Percentiles rank a stretch among this genome's conserved stretches.
Conservation (phyloP, 1,140 invertebrate genomes). For the Zaprionus taronus region DNA sequence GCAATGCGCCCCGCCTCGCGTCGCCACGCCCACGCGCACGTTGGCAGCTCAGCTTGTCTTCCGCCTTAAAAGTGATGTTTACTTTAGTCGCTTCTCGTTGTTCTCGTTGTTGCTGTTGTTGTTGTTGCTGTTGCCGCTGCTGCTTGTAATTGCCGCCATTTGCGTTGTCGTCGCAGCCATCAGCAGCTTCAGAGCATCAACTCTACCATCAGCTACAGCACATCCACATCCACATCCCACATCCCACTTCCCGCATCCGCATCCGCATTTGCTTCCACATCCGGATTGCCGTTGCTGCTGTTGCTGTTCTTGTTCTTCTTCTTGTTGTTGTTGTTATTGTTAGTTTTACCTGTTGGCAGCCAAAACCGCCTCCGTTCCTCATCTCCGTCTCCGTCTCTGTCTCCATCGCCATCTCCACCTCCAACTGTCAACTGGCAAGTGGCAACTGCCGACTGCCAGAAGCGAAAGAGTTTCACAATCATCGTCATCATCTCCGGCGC, state of each 20-base stretch:
- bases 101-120: slow-evolving; percentile 29
- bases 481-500: slow-evolving; percentile 51
- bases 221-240: background rate
- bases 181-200: slow-evolving; percentile 6
- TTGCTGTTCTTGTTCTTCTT: background rate
- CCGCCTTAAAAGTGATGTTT: slow-evolving; percentile 71
- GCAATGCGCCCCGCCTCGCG: slow-evolving; percentile 4
- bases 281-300: background rate
- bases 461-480: slow-evolving; percentile 63
- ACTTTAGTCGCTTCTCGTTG: slow-evolving; percentile 45
- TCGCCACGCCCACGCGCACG: background rate
- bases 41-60: slow-evolving; percentile 25
- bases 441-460: slow-evolving; percentile 45
- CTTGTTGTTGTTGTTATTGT: slow-evolving; percentile 50
- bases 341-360: slow-evolving; percentile 66
- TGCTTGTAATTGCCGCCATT: slow-evolving; percentile 79
- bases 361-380: slow-evolving; percentile 1
- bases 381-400: background rate
- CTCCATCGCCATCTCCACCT: slow-evolving; percentile 16
- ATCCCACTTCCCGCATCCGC: background rate
- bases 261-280: slow-evolving; percentile 9
- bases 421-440: slow-evolving; percentile 37
- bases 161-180: slow-evolving; percentile 59
- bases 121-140: slow-evolving; percentile 43
- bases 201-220: slow-evolving; percentile 4